Conservation (phyloP, 1,140 invertebrate genomes). For the Hylaeus volcanicus region DNA sequence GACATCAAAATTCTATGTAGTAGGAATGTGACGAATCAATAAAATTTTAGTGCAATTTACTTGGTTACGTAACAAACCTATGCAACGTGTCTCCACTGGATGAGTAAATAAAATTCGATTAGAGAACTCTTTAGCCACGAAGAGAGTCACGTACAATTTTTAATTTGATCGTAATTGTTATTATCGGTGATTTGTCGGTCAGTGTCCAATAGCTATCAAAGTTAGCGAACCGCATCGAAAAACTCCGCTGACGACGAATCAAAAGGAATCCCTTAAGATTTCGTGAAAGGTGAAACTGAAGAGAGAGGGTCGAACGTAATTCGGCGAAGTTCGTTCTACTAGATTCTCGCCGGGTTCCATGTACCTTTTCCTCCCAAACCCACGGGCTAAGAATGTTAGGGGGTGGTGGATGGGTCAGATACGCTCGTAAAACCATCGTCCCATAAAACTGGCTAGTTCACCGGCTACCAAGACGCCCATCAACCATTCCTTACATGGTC, state of each 20-base stretch:
- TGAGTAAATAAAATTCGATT: too few relatives aligned
- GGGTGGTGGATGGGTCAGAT: slow-evolving; percentile 63
- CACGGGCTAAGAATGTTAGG: slow-evolving; percentile 55
- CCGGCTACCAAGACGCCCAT: slow-evolving; percentile 69
- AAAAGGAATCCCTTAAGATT: slow-evolving; percentile 23
- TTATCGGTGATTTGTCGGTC: too few relatives aligned
- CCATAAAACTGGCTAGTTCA: slow-evolving; percentile 74
- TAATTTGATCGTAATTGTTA: too few relatives aligned
- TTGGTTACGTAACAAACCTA: too few relatives aligned
- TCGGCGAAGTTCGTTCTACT: slow-evolving; percentile 41
- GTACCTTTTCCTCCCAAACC: slow-evolving; percentile 53
- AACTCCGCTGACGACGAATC: slow-evolving; percentile 43
- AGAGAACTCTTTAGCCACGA: too few relatives aligned
- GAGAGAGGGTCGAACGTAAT: slow-evolving; percentile 21
- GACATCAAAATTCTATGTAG: too few relatives aligned
- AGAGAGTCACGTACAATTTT: too few relatives aligned
- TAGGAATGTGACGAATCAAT: too few relatives aligned
- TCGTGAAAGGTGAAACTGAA: slow-evolving; percentile 25
- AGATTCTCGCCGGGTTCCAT: slow-evolving; percentile 31
- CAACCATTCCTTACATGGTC: slow-evolving; percentile 74
- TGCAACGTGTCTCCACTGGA: too few relatives aligned
- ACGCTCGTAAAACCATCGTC: slow-evolving; percentile 76
- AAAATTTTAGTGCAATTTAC: too few relatives aligned
- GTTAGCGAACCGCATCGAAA: background rate
- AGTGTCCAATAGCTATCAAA: background rate